Evolutionary conservation across 2,797 vertebrate species (phyloP).

Genomic region (Diceros bicornis): DNA sequence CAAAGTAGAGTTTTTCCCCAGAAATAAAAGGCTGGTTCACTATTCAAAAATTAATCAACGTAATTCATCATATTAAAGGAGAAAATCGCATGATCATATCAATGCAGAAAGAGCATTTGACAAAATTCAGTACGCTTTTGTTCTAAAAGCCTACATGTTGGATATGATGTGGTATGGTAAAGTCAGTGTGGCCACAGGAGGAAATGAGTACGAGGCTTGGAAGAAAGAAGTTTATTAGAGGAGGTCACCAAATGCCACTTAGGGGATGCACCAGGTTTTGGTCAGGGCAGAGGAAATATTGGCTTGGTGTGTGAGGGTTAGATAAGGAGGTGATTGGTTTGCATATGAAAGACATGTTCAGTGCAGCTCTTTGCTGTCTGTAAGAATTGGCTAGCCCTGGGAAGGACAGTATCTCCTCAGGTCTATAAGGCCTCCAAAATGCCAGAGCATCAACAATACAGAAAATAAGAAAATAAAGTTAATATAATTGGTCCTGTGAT

Average conservation of each 20-base stretch:
- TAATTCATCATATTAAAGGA: neutral
- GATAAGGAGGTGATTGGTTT: neutral
- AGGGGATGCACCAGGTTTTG: neutral
- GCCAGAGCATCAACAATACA: neutral
- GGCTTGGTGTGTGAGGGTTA: neutral
- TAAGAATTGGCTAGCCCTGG: neutral
- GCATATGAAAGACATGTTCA: neutral
- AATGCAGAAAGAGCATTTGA: neutral
- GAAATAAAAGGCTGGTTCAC: neutral
- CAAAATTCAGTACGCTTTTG: neutral
- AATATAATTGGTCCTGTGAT: neutral
- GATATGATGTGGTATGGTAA: neutral
- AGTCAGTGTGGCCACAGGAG: neutral
- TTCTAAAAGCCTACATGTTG: neutral
- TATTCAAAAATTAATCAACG: neutral
- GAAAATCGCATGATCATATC: neutral
- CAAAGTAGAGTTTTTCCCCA: neutral
- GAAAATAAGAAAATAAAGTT: neutral
- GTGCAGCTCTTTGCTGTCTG: neutral
- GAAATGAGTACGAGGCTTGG: neutral
- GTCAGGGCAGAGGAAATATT: neutral
- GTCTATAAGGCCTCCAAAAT: neutral
- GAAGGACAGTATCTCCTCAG: neutral
- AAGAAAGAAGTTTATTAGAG: neutral
- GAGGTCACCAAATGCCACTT: neutral